Percentiles rank a stretch among this genome's conserved stretches.
phyloP scores from a whole-genome alignment of 2,888 invertebrate species.

The Dasysyrphus albostriatus region DNA sequence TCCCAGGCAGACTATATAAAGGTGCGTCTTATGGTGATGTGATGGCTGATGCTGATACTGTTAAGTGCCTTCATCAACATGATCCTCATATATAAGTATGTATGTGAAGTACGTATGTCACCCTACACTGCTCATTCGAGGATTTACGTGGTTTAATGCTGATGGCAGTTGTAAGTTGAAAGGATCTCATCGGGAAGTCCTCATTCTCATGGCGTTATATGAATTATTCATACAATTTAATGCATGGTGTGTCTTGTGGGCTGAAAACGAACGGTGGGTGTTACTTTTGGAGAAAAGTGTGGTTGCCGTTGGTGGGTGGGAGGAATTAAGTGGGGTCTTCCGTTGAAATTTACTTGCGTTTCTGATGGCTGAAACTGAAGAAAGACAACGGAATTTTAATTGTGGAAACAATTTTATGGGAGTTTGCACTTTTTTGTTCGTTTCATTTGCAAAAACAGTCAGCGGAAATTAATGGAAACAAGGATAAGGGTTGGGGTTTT shows the following conservation, averaged over 20 bases:
- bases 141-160: conserved; percentile 36
- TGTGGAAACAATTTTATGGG: conserved; percentile 65
- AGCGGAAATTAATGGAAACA: conserved; percentile 71
- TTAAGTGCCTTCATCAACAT: conserved; percentile 53
- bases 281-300: conserved; percentile 1
- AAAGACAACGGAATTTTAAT: conserved; percentile 64
- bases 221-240: conserved; percentile 74
- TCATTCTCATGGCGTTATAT: conserved; percentile 52
- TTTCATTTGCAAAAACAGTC: conserved; percentile 36
- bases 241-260: conserved; percentile 53
- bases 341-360: neutral
- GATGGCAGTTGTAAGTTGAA: conserved; percentile 49
- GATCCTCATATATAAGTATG: conserved; percentile 36
- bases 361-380: neutral
- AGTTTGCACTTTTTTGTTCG: conserved; percentile 20
- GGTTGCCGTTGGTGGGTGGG: neutral
- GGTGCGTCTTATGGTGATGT: conserved; percentile 34
- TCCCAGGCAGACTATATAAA: conserved; percentile 8
- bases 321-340: conserved; percentile 23
- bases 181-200: conserved; percentile 44
- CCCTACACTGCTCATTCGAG: conserved; percentile 30
- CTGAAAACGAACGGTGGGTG: neutral
- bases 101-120: too few species aligned
- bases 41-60: conserved; percentile 29
- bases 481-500: neutral